Evolutionary conservation across 2,888 invertebrate species (phyloP).

Genomic region (Calephelis perditalis): DNA sequence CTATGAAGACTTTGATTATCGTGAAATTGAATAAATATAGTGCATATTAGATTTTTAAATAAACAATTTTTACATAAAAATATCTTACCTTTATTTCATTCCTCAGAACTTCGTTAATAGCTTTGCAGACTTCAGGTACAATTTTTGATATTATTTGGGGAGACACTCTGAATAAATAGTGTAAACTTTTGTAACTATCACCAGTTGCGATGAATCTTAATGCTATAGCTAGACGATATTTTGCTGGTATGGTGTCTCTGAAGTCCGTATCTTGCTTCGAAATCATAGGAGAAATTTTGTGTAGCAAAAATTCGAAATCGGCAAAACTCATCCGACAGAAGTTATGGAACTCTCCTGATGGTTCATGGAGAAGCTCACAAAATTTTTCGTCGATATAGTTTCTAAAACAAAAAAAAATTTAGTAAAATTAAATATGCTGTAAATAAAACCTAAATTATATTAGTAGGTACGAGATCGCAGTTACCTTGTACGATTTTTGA

Average conservation of each 20-base stretch:
- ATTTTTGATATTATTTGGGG: constrained; percentile 31
- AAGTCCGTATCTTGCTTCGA: constrained; percentile 31
- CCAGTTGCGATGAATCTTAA: constrained; percentile 28
- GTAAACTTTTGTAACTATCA: constrained; percentile 27
- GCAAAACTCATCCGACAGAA: constrained; percentile 33
- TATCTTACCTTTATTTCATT: too few species aligned
- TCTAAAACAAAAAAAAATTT: constrained; percentile 22
- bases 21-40: constrained; percentile 18
- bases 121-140: constrained; percentile 24
- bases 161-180: constrained; percentile 35
- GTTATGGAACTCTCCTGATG: constrained; percentile 38
- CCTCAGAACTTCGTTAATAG: too few species aligned
- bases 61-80: constrained; percentile 20
- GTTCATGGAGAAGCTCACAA: constrained; percentile 35
- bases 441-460: constrained; percentile 6
- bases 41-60: constrained; percentile 2
- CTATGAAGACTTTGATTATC: too few species aligned
- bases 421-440: neutral
- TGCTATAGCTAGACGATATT: constrained; percentile 30
- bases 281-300: constrained; percentile 37
- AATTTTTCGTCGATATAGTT: constrained; percentile 33
- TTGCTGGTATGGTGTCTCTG: constrained; percentile 26
- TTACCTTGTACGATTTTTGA: neutral
- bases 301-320: constrained; percentile 38
- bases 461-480: neutral